These are phyloP conservation scores for Botia almorhae DNA, from an alignment of 2,797 vertebrate genomes.

Conservation along the genomic window DNA sequence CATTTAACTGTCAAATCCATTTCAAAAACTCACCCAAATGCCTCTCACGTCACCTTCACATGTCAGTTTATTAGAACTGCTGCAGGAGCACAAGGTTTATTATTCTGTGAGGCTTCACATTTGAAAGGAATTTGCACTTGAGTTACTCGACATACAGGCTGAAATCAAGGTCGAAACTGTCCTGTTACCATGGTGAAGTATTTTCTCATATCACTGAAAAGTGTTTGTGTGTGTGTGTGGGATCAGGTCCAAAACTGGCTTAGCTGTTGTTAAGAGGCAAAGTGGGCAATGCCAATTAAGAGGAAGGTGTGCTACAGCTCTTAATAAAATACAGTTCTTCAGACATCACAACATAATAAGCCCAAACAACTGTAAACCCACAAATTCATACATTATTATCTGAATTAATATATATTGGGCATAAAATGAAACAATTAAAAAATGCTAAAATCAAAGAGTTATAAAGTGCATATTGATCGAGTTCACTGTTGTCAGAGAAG, in stretches of 20 bases:
- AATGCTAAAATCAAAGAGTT: background rate
- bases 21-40: constrained; percentile 27
- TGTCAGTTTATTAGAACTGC: constrained; percentile 23
- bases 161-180: constrained; percentile 57
- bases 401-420: background rate
- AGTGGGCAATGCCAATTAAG: constrained; percentile 42
- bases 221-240: background rate
- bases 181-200: constrained; percentile 60
- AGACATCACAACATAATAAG: background rate
- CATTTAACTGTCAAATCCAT: constrained; percentile 11
- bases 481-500: background rate
- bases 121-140: constrained; percentile 27
- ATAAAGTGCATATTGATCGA: background rate
- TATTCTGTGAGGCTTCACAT: constrained; percentile 19
- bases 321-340: background rate
- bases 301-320: constrained; percentile 14
- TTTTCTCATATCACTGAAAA: constrained; percentile 45
- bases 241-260: constrained; percentile 34
- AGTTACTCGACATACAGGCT: constrained; percentile 50
- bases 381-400: background rate
- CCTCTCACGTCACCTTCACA: constrained; percentile 3
- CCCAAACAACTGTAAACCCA: background rate
- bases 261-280: constrained; percentile 29
- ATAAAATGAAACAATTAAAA: background rate
- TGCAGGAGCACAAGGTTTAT: background rate